phyloP scores from a whole-genome alignment of 2,797 vertebrate genomes.

The Leptodactylus fallax region DNA sequence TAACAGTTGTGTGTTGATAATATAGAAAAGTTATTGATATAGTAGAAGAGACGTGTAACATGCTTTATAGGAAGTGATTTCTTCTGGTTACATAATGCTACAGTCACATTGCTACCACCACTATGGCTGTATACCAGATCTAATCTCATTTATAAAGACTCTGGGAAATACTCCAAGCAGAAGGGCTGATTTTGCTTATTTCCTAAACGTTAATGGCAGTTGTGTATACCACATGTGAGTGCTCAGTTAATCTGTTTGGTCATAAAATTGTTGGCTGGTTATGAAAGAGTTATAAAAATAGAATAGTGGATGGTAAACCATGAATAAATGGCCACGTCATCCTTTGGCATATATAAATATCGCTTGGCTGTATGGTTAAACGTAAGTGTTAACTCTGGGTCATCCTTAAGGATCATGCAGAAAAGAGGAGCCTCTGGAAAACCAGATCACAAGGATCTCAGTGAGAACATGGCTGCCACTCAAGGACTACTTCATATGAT shows the following conservation, averaged over 20 bases:
- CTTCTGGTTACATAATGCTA: neutral
- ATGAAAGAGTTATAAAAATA: neutral
- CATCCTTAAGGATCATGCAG: conserved; percentile 74
- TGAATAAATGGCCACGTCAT: neutral
- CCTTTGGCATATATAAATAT: neutral
- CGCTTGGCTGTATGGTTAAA: neutral
- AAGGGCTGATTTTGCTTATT: neutral
- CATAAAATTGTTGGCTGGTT: neutral
- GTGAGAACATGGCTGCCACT: conserved; percentile 84
- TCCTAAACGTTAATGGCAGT: neutral
- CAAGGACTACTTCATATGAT: conserved; percentile 86
- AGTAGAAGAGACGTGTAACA: neutral
- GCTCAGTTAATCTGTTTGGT: neutral
- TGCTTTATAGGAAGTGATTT: neutral
- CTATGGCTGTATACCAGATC: neutral
- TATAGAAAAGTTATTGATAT: neutral
- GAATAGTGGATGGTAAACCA: neutral
- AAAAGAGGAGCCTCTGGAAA: conserved; percentile 77
- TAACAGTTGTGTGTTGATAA: too few relatives aligned
- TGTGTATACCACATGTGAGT: neutral
- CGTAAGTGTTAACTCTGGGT: neutral
- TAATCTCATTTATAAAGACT: neutral
- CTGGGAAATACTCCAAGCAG: neutral
- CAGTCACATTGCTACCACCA: neutral
- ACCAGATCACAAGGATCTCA: conserved; percentile 83